Evolutionary conservation across 64 coral and sea anemone species (phyloP), one percentile per base, ranked within the genome.

Genomic region (Pachyseris speciosa): DNA sequence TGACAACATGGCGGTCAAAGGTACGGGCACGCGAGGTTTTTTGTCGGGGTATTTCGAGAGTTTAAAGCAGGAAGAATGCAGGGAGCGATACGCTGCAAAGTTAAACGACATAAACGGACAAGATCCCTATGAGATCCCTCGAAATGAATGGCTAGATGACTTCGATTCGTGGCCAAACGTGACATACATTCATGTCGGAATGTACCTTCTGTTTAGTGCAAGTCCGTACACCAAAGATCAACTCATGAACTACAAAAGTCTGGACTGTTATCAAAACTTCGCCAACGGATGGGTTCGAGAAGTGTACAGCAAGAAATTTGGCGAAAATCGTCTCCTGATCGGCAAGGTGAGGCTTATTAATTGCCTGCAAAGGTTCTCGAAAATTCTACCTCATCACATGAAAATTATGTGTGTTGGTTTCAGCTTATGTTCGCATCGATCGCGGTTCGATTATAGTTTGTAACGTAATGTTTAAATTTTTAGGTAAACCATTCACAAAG

Each of bases 91-190:
- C 61, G 4, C 27, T 2, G 49, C 40, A 28, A 91, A 91, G 49
- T 84, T 92, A 26, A 38, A 83, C 17, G 41, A 42, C 19, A 75
- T 85, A 22, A 28, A 22, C 1, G 79, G 78, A 24, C 38, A 41
- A 50, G 89, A 91, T 74, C 79, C 89, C 8, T 91, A 84, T 49
- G 48, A 91, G 58, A 91, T 91, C 72, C 51, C 77, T 6, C 44
- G 59, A 31, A 43, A 70, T 22, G 89, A 91, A 52, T 91, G 48
- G 89, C 53, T 51, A 28, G 77, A 91, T 34, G 78, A 91, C 27
- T 30, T 83, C 37, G 65, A 91, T 48, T 59, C 38, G 17, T 91
- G 89, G 89, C 89, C 77, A 22, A 13, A 59, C 64, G 78, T 91
- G 22, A 71, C 76, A 0, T 91, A 83, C 67, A 91, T 90, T 19